phyloP scores from a whole-genome alignment of 2,797 vertebrate genomes.

The Ctenopoma kingsleyae region DNA sequence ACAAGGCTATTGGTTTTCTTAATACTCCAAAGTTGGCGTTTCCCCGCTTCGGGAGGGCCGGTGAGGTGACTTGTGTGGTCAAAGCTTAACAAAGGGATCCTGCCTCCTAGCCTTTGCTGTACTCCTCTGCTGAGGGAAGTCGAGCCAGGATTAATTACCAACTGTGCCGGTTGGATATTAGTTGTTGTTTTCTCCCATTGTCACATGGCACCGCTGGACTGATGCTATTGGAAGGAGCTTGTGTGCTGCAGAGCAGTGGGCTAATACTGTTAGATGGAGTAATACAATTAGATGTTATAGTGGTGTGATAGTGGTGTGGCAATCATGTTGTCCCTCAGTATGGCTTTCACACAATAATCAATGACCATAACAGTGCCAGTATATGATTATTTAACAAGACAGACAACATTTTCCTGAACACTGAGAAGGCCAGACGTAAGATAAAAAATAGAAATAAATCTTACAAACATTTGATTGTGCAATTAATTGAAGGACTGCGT shows the following conservation, averaged over 20 bases:
- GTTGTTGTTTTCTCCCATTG: constrained; percentile 82
- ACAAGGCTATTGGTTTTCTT: constrained; percentile 99
- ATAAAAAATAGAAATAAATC: not conserved
- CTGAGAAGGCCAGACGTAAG: not conserved
- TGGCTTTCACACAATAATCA: constrained; percentile 51
- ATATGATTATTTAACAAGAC: constrained; percentile 34
- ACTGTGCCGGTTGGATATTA: constrained; percentile 79
- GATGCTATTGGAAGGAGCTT: constrained; percentile 68
- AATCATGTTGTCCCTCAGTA: constrained; percentile 46
- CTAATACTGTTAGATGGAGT: constrained; percentile 72
- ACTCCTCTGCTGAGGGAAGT: constrained; percentile 73
- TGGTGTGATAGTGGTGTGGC: constrained; percentile 42
- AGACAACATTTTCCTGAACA: constrained; percentile 1
- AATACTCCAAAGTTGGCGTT: constrained; percentile 97
- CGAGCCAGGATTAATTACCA: constrained; percentile 87
- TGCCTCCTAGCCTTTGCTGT: constrained; percentile 84
- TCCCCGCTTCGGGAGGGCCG: constrained; percentile 89
- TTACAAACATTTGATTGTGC: not conserved
- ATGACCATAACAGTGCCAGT: constrained; percentile 20
- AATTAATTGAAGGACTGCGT: not conserved
- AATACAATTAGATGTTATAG: constrained; percentile 65
- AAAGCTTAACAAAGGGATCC: constrained; percentile 93
- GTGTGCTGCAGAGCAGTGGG: constrained; percentile 50
- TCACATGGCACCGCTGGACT: constrained; percentile 68
- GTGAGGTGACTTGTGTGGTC: constrained; percentile 93